Conservation (phyloP, 2,113 vertebrate species). For the Henicopernis longicauda region DNA sequence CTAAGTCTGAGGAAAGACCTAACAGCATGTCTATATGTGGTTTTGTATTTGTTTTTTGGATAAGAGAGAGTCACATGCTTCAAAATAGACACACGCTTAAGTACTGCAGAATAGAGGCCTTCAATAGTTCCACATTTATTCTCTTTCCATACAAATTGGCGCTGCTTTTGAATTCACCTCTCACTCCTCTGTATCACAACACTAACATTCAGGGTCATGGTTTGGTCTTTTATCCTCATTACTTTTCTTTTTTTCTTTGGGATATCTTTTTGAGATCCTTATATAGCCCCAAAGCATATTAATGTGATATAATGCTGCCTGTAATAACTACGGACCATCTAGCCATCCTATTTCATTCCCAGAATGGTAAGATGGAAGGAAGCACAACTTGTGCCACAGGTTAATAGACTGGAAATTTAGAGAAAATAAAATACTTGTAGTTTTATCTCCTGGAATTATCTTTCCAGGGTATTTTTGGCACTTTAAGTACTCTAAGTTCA, state of each 20-base stretch:
- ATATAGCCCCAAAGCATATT: not conserved
- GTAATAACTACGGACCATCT: not conserved
- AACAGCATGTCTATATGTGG: not conserved
- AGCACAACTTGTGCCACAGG: not conserved
- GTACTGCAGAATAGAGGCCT: not conserved
- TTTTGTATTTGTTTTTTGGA: not conserved
- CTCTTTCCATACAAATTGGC: not conserved
- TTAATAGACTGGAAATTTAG: not conserved
- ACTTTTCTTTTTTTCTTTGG: not conserved
- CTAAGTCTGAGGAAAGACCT: not conserved
- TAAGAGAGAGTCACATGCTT: not conserved
- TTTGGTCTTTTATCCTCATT: not conserved
- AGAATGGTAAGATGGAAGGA: not conserved
- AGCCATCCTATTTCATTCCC: not conserved
- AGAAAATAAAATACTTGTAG: not conserved
- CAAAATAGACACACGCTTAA: not conserved
- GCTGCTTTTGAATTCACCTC: not conserved
- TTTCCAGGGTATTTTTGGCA: not conserved
- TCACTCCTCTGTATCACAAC: not conserved
- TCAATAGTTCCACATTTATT: not conserved
- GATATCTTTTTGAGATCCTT: not conserved
- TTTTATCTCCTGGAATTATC: not conserved
- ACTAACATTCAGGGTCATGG: not conserved
- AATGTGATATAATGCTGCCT: not conserved
- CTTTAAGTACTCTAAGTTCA: not conserved